Evolutionary conservation across 2,797 vertebrate genomes (phyloP), one percentile per base, ranked within the genome.

Genomic region (Chrosomus eos): DNA sequence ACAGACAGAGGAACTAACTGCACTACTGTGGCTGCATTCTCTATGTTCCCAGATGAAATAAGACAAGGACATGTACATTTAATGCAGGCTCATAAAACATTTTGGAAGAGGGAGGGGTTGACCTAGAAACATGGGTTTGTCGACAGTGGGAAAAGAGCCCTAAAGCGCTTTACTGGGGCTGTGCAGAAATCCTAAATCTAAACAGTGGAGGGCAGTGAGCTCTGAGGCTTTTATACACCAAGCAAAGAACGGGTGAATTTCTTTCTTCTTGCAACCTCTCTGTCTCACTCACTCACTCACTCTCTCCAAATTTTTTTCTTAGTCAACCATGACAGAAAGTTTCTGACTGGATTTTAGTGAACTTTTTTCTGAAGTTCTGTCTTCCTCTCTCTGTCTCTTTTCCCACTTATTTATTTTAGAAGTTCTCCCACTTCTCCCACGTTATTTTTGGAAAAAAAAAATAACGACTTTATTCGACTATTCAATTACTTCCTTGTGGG

Each of bases 1-100:
- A 87, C 90, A 45, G 83, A 23, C 36, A 64, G 38, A 84, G 90
- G 90, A 84, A 95, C 72, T 92, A 88, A 73, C 79, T 83, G 38
- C 40, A 21, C 67, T 68, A 31, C 48, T 40, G 33, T 55, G n/a
- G 40, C 21, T 70, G 40, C 51, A 60, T 75, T 68, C 38, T 78
- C 43, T 80, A 80, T 87, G 76, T 83, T 58, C 70, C 23, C 71
- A 62, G 73, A 87, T 83, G 82, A 67, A 75, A 85, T 89, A 80
- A 86, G 71, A 81, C 87, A 83, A 71, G 85, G 58, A 72, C 80
- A 53, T 74, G 82, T 68, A 72, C 83, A 73, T 87, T 87, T 84
- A 84, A 80, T 87, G 68, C 81, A 87, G 87, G 81, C 72, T 58
- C 64, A 84, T 84, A 62, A 81, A 64, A 77, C 78, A 77, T 81